Evolutionary conservation across 2,113 vertebrate genomes (phyloP), one percentile per base, ranked within the genome.

Genomic region (Oxyura jamaicensis): DNA sequence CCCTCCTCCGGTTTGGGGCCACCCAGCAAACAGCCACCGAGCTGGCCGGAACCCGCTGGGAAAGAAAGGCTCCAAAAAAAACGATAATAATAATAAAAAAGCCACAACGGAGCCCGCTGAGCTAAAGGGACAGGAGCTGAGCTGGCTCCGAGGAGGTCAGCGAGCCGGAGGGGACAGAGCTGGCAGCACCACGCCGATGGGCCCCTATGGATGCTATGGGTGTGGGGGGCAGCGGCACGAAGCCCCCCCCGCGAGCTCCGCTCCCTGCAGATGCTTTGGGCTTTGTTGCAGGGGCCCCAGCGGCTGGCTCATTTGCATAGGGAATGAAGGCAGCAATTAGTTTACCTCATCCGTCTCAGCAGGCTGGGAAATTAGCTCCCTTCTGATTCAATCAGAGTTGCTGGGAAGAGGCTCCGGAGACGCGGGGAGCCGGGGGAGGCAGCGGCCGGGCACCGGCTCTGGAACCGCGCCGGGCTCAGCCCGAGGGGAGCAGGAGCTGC

Each of bases 281-380:
- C 89, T 94, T 72, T 63, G 73, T 44, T 33, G n/a, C 4, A 1
- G 36, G 62, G 86, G 67, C 63, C 41, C 4, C 41, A 41, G 50
- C 0, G 35, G 19, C 60, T 65, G 71, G 28, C 66, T 93, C 26
- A 91, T 93, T 94, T 96, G 94, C 91, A 90, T 91, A 35, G 16
- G 39, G 62, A 85, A 87, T 56, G 91, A 93, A 88, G 94, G 79
- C 91, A 62, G 86, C 72, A 92, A 93, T 95, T 93, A 91, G 83
- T 46, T 53, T 35, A 58, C 20, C 88, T 94, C 90, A 80, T 84
- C 79, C 79, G n/a, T 33, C 67, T 62, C 88, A 15, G 69, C 86
- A 73, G 74, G 53, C 94, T 79, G 93, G 78, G 93, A 76, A 91
- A 91, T 55, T 44, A 93, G 71, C 36, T 87, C 91, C 88, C 69